phyloP scores from a whole-genome alignment of 2,888 invertebrate genomes.

The Atethmia centrago region DNA sequence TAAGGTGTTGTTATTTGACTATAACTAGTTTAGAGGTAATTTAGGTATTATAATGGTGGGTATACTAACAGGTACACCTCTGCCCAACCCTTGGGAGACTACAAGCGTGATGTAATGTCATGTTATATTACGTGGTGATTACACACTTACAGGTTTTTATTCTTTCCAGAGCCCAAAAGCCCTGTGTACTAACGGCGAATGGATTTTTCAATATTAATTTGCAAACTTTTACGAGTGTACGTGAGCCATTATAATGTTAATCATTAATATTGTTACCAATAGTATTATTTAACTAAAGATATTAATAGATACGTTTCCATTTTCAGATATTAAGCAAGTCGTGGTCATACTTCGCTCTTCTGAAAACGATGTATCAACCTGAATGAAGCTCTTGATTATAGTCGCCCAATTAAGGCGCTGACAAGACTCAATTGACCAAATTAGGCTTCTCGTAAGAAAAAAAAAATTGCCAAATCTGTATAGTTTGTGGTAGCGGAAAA shows the following conservation, averaged over 20 bases:
- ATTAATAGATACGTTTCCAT: not conserved
- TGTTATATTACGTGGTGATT: not conserved
- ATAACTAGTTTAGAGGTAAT: not conserved
- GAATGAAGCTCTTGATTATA: conserved; percentile 18
- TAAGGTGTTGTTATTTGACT: conserved; percentile 25
- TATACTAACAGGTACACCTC: too few relatives aligned
- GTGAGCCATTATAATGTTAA: conserved; percentile 2
- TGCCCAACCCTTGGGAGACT: too few relatives aligned
- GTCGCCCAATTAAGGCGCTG: accelerated
- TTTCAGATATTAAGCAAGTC: conserved; percentile 59
- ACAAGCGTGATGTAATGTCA: too few relatives aligned
- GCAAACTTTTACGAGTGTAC: conserved; percentile 44
- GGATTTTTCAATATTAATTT: conserved; percentile 52
- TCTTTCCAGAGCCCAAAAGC: conserved; percentile 51
- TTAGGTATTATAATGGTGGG: too few relatives aligned
- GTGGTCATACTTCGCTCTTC: conserved; percentile 62
- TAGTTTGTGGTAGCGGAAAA: too few relatives aligned
- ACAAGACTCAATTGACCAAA: too few relatives aligned
- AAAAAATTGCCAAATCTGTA: too few relatives aligned
- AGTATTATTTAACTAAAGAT: not conserved
- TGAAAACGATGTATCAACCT: conserved; percentile 50
- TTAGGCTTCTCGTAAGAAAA: too few relatives aligned
- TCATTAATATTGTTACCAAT: too few relatives aligned
- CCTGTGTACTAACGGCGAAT: conserved; percentile 45
- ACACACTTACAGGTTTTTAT: too few relatives aligned